These are phyloP conservation scores for Lasiurus cinereus DNA, from an alignment of 2,113 vertebrate species.

Conservation along the genomic window DNA sequence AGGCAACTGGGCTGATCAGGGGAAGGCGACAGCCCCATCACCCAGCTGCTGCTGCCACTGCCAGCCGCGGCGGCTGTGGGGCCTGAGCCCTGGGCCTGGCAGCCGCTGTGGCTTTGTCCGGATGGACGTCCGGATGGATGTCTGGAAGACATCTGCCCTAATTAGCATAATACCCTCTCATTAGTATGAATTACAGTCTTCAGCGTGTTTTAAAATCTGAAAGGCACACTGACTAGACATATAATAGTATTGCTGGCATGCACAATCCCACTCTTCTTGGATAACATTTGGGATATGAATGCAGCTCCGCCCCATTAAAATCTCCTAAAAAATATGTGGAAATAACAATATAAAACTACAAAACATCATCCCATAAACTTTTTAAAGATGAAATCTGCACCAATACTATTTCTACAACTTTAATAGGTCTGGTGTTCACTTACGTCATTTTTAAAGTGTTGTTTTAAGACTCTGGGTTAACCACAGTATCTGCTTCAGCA, in stretches of 20 bases:
- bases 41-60: no score
- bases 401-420: background rate
- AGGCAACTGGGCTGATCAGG: no score
- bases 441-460: background rate
- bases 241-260: background rate
- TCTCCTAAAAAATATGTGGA: background rate
- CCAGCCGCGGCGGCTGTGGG: no score
- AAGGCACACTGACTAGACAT: background rate
- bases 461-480: slow-evolving; percentile 18
- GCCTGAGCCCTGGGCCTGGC: no score
- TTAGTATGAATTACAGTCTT: background rate
- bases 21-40: no score
- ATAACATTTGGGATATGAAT: background rate
- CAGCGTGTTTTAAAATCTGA: background rate
- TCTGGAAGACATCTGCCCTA: no score
- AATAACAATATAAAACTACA: background rate
- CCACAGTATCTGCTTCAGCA: background rate
- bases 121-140: no score
- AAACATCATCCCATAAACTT: background rate
- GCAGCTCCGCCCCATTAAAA: background rate
- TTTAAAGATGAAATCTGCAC: background rate
- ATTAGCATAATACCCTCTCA: no score
- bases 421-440: background rate
- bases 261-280: background rate
- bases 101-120: no score